These are phyloP conservation scores for Elephantulus edwardii DNA, from an alignment of 2,113 vertebrate genomes.

Conservation along the genomic window DNA sequence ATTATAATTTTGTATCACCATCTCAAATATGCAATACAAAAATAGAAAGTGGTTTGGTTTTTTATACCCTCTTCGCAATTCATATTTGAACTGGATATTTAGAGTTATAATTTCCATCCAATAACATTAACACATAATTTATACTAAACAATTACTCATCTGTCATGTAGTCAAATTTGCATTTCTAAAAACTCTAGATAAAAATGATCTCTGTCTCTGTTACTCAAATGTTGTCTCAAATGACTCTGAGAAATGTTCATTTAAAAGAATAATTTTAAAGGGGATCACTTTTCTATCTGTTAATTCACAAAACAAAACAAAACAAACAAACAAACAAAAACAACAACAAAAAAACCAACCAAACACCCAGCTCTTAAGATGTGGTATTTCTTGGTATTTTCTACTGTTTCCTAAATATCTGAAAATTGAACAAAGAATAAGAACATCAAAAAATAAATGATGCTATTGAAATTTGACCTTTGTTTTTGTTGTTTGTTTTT, in stretches of 20 bases:
- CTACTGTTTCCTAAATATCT: too few species aligned
- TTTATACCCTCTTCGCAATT: slow-evolving; percentile 56
- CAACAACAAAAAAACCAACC: too few species aligned
- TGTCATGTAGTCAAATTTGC: slow-evolving; percentile 7
- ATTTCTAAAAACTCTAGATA: neutral
- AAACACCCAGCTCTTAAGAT: too few species aligned
- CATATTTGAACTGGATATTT: slow-evolving; percentile 57
- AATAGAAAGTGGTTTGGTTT: slow-evolving; percentile 63
- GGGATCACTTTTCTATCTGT: neutral
- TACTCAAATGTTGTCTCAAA: neutral
- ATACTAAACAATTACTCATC: slow-evolving; percentile 59
- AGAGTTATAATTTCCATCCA: slow-evolving; percentile 46
- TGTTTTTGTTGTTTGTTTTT: too few species aligned
- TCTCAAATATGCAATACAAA: slow-evolving; percentile 62
- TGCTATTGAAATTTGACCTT: too few species aligned
- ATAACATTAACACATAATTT: slow-evolving; percentile 64
- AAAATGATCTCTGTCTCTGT: neutral
- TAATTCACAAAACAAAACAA: too few species aligned
- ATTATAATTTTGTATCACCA: slow-evolving; percentile 45
- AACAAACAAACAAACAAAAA: too few species aligned
- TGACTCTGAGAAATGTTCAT: neutral
- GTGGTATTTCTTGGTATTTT: too few species aligned
- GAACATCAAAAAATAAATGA: too few species aligned
- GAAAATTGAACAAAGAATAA: too few species aligned
- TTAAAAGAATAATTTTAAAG: neutral